Evolutionary conservation across 2,888 invertebrate genomes (phyloP), one percentile per base, ranked within the genome.

Genomic region (Cephus pygmeus): DNA sequence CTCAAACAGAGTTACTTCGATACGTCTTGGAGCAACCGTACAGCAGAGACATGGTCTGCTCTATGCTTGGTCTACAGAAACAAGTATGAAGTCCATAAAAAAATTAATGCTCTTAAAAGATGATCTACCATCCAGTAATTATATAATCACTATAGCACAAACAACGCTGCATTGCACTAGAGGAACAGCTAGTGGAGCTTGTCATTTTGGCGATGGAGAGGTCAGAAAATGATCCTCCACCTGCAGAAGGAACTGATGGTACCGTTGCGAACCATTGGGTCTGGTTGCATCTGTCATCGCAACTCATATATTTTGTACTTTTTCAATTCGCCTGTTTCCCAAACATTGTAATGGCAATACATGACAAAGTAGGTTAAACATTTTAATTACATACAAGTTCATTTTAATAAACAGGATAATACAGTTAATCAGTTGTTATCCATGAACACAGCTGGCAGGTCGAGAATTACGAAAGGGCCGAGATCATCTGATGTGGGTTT

Each of bases 401-500:
- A 71, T 31, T 71, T 34, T 11, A 34, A 23, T 23, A 23, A 56
- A 23, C 23, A 6, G 2, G 6, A 56, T 23, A 23, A 23, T 9
- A 56, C 23, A 23, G 9, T 56, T 56, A 56, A 40, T 23, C 15
- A 40, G 23, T 56, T 23, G 23, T 4, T 23, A 23, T 33, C 12
- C 30, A 15, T 4, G 4, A 75, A 90, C 91, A 15, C 83, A 95
- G 94, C 91, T 97, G 69, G 94, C 95, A 73, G 95, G 95, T 11
- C 93, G 96, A 83, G 97, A 97, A 88, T 93, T 98, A 89, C 94
- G 96, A 80, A 97, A 97, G 91, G 98, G 98, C 0, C 93, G 99
- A 75, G 99, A 99, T 92, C 98, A 99, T 87, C 92, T 99, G n/a
- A 99, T 99, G 99, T 99, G 99, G 99, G 97, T 98, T 33, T 92